Evolutionary conservation across 2,797 vertebrate genomes (phyloP).

Genomic region (Eulemur coronatus): DNA sequence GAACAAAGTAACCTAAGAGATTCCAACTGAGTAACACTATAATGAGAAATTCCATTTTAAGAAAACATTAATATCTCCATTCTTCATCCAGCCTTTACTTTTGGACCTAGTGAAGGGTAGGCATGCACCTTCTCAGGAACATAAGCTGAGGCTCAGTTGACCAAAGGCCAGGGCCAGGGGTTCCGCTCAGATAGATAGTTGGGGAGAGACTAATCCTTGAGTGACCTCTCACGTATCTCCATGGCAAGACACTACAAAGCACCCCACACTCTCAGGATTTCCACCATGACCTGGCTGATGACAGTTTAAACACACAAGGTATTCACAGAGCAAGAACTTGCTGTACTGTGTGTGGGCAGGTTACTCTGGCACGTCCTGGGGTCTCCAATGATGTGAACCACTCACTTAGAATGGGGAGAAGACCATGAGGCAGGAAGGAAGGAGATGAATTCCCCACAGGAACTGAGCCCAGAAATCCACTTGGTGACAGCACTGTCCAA

Average conservation of each 20-base stretch:
- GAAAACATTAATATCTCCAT: not conserved
- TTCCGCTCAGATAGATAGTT: not conserved
- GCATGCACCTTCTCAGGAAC: not conserved
- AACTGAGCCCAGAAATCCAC: not conserved
- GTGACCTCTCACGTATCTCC: not conserved
- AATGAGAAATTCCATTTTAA: not conserved
- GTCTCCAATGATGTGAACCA: conserved; percentile 80
- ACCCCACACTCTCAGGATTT: not conserved
- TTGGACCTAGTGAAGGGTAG: not conserved
- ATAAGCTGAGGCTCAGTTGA: not conserved
- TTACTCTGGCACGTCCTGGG: conserved; percentile 67
- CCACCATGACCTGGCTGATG: not conserved
- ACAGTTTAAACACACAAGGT: not conserved
- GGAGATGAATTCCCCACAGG: not conserved
- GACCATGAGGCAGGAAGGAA: conserved; percentile 71
- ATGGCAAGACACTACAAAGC: accelerated
- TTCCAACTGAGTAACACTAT: not conserved
- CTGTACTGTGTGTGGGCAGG: conserved; percentile 59
- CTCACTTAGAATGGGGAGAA: conserved; percentile 76
- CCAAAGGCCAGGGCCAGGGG: not conserved
- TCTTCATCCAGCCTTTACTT: not conserved
- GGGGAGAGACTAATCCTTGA: too few relatives aligned
- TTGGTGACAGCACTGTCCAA: not conserved
- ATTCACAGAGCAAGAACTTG: not conserved
- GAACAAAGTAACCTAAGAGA: not conserved